These are phyloP conservation scores for Hipposideros armiger DNA, from an alignment of 2,113 vertebrate genomes.

Conservation along the genomic window DNA sequence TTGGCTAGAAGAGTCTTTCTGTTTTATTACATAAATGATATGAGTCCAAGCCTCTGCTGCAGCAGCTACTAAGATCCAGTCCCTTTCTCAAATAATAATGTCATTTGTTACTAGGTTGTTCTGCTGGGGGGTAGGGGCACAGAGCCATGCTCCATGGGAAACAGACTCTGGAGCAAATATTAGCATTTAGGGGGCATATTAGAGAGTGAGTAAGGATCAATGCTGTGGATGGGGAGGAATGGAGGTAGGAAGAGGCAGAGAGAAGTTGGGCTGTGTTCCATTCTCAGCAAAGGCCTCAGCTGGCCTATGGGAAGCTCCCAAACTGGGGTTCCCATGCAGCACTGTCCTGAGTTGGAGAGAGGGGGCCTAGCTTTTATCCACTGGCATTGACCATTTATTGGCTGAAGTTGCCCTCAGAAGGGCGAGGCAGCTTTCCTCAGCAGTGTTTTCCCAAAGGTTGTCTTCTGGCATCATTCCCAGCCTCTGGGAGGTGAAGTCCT, in stretches of 20 bases:
- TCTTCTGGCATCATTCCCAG: not conserved
- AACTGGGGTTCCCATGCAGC: not conserved
- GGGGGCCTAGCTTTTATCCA: not conserved
- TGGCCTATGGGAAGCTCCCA: not conserved
- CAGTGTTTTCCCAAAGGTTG: not conserved
- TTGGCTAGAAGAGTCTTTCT: not conserved
- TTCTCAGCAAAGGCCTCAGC: not conserved
- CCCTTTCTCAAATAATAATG: not conserved
- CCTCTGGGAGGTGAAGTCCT: no score
- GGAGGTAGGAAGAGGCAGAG: not conserved
- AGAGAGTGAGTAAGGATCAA: not conserved
- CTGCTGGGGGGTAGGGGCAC: not conserved
- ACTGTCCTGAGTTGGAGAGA: not conserved
- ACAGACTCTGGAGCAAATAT: not conserved
- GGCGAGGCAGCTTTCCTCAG: not conserved
- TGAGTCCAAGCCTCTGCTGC: not conserved
- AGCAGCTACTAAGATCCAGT: not conserved
- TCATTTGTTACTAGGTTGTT: slow-evolving; percentile 1
- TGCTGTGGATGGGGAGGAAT: not conserved
- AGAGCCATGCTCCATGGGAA: not conserved
- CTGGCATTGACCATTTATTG: not conserved
- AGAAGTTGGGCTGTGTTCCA: not conserved
- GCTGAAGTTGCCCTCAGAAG: fast-evolving
- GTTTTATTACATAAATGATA: not conserved
- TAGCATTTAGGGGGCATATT: not conserved